Percentiles rank a stretch among this genome's conserved stretches.
phyloP scores from a whole-genome alignment of 2,797 vertebrate species.

The Tapirus indicus region DNA sequence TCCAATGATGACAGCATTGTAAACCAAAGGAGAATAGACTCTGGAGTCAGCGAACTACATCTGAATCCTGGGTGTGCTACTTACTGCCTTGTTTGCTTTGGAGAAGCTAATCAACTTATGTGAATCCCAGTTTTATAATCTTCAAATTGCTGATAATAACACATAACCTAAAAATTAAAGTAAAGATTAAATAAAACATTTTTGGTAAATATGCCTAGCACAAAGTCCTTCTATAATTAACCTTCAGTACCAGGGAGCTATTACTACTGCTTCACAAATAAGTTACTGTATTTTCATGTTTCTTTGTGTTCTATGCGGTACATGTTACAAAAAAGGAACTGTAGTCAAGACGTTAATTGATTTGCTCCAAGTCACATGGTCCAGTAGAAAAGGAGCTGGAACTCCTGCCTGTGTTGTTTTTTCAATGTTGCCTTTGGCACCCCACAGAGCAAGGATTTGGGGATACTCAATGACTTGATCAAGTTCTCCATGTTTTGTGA shows the following conservation, averaged over 20 bases:
- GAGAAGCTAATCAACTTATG: not conserved
- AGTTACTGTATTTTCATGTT: not conserved
- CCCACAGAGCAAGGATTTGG: not conserved
- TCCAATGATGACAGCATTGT: not conserved
- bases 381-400: not conserved
- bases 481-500: not conserved
- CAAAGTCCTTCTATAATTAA: not conserved
- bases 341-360: not conserved
- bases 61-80: not conserved
- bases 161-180: not conserved
- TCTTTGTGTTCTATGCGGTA: not conserved
- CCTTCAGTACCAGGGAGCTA: not conserved
- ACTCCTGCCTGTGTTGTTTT: not conserved
- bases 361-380: not conserved
- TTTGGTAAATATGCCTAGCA: not conserved
- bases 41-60: not conserved
- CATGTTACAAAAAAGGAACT: not conserved
- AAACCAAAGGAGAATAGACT: not conserved
- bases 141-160: not conserved
- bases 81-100: not conserved
- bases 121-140: not conserved
- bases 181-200: not conserved
- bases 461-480: not conserved
- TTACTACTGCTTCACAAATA: not conserved
- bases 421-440: not conserved